Base-by-base conservation (phyloP, 2,888 invertebrate genomes). In the Rutpela maculata region DNA sequence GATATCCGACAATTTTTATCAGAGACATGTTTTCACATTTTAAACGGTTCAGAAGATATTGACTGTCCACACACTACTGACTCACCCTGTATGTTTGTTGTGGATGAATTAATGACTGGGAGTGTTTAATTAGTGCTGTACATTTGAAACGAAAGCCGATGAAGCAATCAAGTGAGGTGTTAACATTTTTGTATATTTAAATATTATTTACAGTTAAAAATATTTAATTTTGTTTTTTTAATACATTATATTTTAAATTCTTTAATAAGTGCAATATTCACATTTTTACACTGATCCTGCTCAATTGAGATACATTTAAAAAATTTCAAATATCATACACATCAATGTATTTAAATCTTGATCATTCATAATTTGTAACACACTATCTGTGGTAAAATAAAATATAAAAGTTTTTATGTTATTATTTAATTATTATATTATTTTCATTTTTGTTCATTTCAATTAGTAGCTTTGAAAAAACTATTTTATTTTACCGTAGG, bases 401-500 rank as follows among this genome's bases (percentile, higher is more conserved):
- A 86, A 86, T 86, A 85, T 78, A 76, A 63, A 55, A 63, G 60
- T 77, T 75, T 79, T 77, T 76, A 43, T 78, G 81, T 80, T 79
- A 81, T 82, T 62, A 74, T 80, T 81, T 81, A 78, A 71, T 80
- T 79, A 80, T 82, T 62, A 74, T 80, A 80, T 81, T 79, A 71
- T 74, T 81, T 80, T 82, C 31, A 55, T 57, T 80, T 82, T 81
- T 69, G 62, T 75, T 67, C 31, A 63, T n/a, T 72, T 50, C 63
- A 72, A 55, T 65, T 65, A 56, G 22, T 17, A 56, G 66, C 57
- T 43, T 35, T 74, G 57, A 81, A 75, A 79, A 79, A 76, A 79
- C 77, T 84, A 86, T 86, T 87, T 86, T 86, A 87, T 87, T 87
- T 87, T 87, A 86, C 88, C 88, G 85, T 87, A 90, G 90, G 97